Evolutionary conservation across 2,888 invertebrate genomes (phyloP), one percentile per base, ranked within the genome.

Genomic region (Meloe dianella): DNA sequence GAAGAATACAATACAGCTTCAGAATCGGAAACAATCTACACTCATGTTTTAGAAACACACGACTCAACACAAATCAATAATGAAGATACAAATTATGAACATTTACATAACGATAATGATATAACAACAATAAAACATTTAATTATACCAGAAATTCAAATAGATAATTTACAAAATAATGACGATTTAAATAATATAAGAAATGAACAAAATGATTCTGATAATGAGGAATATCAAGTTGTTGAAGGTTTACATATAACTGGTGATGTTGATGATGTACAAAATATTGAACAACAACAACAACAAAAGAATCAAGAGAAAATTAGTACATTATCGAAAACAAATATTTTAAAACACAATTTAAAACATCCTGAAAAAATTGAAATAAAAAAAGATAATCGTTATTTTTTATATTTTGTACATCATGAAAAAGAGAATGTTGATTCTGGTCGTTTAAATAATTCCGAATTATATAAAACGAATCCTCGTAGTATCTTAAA

Each of bases 391-490:
- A 71, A 74, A 41, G 54, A 67, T 47, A 74, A 71, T 63, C 72
- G 66, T 29, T 61, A 76, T 9, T 69, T 76, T 12, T 79, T 79
- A 67, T 81, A 78, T 62, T 72, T 82, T 27, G 74, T 82, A 7
- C 77, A 77, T 58, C 77, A 79, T 0, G 82, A 83, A 68, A 83
- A 83, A 66, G 83, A 83, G 73, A 83, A 83, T 70, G 74, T 82
- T 5, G 77, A 77, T 63, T 71, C 78, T 20, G 58, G 75, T 30
- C 63, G 70, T 14, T 62, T 69, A 35, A 60, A 60, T 65, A 32
- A 66, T 57, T 22, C 60, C 20, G 68, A 67, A 57, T 38, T 64
- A 8, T 14, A 65, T 14, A 77, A 75, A 64, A 68, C 77, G 2
- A 82, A 81, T 72, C 80, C 82, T 1, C 74, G 82, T 60, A 82